phyloP scores from a whole-genome alignment of 2,113 vertebrate genomes.

The Lepus timidus region DNA sequence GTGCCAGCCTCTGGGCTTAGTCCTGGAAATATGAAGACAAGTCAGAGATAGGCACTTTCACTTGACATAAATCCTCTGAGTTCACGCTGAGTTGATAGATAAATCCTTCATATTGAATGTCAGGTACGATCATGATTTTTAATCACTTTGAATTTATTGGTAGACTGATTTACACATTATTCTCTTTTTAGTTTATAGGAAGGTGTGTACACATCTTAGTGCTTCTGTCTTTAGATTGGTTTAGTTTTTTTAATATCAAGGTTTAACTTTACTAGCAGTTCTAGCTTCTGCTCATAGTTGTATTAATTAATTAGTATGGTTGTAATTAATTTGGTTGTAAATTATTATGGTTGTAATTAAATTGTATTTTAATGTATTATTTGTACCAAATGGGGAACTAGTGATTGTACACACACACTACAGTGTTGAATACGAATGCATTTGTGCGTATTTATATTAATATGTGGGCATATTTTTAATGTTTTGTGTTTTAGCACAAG shows the following conservation, averaged over 20 bases:
- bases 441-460: slow-evolving; percentile 34
- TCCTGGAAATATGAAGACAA: background rate
- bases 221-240: background rate
- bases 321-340: background rate
- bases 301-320: background rate
- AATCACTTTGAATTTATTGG: background rate
- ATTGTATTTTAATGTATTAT: background rate
- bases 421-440: background rate
- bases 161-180: background rate
- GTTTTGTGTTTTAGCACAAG: slow-evolving; percentile 92
- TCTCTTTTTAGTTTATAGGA: background rate
- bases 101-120: background rate
- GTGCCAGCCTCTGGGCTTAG: background rate
- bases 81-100: background rate
- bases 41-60: background rate
- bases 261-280: slow-evolving; percentile 15
- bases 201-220: background rate
- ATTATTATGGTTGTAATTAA: background rate
- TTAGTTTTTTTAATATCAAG: slow-evolving; percentile 22
- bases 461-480: slow-evolving; percentile 20
- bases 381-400: background rate
- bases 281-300: background rate
- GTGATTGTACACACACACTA: background rate
- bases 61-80: background rate
- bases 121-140: background rate